These are phyloP conservation scores for Odocoileus hemionus DNA, from an alignment of 2,113 vertebrate genomes.

Conservation along the genomic window DNA sequence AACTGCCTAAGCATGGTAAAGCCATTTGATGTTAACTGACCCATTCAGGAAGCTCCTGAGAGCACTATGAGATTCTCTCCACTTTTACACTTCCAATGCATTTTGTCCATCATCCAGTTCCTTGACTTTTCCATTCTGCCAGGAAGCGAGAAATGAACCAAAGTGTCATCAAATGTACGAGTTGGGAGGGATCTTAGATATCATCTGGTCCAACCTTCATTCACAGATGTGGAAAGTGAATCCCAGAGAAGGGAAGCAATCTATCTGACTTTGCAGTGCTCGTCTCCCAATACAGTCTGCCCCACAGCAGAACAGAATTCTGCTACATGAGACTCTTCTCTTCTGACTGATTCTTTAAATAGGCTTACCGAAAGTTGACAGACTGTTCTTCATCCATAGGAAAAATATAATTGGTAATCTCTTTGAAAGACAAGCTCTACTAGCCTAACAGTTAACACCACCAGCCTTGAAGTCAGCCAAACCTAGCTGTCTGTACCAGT, in stretches of 20 bases:
- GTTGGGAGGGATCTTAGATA: background rate
- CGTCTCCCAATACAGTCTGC: background rate
- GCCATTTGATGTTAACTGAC: background rate
- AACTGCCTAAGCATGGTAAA: background rate
- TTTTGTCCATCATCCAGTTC: background rate
- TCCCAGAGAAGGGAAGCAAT: background rate
- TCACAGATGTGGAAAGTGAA: background rate
- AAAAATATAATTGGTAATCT: background rate
- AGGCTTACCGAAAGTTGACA: background rate
- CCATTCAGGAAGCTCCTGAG: background rate
- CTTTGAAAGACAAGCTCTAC: background rate
- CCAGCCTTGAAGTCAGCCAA: background rate
- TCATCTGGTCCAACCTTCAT: background rate
- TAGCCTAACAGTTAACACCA: background rate
- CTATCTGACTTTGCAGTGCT: background rate
- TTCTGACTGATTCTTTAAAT: conserved; percentile 9
- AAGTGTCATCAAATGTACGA: background rate
- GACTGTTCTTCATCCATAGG: background rate
- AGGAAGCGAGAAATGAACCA: conserved; percentile 3
- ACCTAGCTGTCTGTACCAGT: background rate
- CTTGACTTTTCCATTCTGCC: background rate
- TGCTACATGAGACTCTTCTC: background rate
- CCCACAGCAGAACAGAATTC: background rate
- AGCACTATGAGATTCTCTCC: background rate
- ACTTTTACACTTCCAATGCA: background rate